Percentiles rank a stretch among this genome's conserved stretches.
Evolutionary conservation across 2,113 vertebrate species (phyloP).

Genomic region (Tor tambroides): DNA sequence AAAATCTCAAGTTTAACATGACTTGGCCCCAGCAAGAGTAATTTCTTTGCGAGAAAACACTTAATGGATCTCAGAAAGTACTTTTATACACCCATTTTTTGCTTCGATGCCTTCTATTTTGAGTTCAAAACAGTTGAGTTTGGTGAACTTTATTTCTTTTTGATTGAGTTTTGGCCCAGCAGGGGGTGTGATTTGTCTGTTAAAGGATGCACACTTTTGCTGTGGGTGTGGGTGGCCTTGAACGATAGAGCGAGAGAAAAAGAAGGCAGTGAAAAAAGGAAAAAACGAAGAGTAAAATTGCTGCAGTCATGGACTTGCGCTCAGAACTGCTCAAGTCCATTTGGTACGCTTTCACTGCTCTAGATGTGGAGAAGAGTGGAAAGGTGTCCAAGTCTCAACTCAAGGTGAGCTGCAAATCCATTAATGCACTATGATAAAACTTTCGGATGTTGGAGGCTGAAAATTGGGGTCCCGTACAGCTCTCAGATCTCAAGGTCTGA

Average conservation of each 20-base stretch:
- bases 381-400: slow-evolving; percentile 98
- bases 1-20: not conserved
- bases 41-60: not conserved
- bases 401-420: slow-evolving; percentile 82
- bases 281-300: slow-evolving; percentile 23
- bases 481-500: not conserved
- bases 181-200: slow-evolving; percentile 21
- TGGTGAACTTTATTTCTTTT: not conserved
- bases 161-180: slow-evolving; percentile 12
- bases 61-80: not conserved
- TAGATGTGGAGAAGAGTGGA: slow-evolving; percentile 96
- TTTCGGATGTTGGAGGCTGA: not conserved
- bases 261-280: slow-evolving; percentile 38
- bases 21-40: not conserved
- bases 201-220: not conserved
- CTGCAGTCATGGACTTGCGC: slow-evolving; percentile 89
- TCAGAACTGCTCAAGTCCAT: slow-evolving; percentile 94
- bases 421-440: not conserved
- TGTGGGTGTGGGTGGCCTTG: slow-evolving; percentile 15
- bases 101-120: not conserved
- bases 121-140: not conserved
- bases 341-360: slow-evolving; percentile 95
- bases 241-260: not conserved
- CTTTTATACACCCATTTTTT: not conserved
- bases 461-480: not conserved